Base-by-base conservation (phyloP, 1,140 invertebrate genomes). In the Diachasmimorpha longicaudata region DNA sequence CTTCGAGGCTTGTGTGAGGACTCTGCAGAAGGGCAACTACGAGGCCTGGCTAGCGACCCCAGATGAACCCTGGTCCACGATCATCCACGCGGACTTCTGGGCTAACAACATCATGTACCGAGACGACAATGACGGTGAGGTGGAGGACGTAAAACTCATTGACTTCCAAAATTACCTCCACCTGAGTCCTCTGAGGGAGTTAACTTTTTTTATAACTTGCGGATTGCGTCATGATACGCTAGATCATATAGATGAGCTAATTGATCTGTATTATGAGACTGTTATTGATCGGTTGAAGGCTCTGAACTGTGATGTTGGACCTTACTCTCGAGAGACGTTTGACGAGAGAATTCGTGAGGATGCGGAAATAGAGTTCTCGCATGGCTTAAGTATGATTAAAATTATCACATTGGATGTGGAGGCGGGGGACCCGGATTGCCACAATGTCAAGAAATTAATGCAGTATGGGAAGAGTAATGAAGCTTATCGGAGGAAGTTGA, bases 51-150 rank as follows among this genome's bases (percentile, higher is more conserved):
- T 77, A 0, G 71, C 77, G 0, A 42, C 71, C 0, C 84, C 85
- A 0, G 80, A 82, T 0, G 87, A 90, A 67, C 84, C 86, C 0
- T 93, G 89, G 83, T 88, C 87, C 0, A 90, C 89, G 0, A 88
- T 91, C 21, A 82, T 88, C 3, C 93, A 93, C 70, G 85, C 88
- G 0, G 93, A 93, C 82, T 89, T 92, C 55, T 93, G 92, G 92
- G 84, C 89, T 4, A 93, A 92, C 79, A 93, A 93, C 77, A 86
- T 92, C 0, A 87, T 93, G 83, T 90, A 90, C 58, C 36, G 70
- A 13, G 70, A 81, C 1, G 80, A 89, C 78, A 78, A 81, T 9
- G 42, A 72, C 0, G 86, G 83, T 0, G 71, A 82, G 21, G 85
- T 90, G 0, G 78, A 87, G 0, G 86, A 89, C 46, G 79, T 91